Base-by-base conservation (phyloP, 2,797 vertebrate genomes). In the Diplodus sargus region DNA sequence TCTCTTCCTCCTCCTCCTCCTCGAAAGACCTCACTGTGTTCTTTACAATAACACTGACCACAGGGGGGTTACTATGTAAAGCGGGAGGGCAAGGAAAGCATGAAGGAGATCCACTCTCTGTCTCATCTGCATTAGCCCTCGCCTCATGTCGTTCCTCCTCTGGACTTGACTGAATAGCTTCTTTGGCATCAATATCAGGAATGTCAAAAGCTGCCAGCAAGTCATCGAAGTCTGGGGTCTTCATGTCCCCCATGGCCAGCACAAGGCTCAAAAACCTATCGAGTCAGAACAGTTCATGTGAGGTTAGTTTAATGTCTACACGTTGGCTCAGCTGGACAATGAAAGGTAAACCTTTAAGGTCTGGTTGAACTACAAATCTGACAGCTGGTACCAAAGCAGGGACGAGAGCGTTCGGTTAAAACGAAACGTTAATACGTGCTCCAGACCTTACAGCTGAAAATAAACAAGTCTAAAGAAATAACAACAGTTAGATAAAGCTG, bases 201-300 rank as follows among this genome's bases (percentile, higher is more conserved):
- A 99, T 99, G 88, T 99, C 98, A 34, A 99, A 99, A 1, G 98
- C 98, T 56, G 98, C 98, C 90, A 99, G 88, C 4, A 99, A 95
- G 92, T 99, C 98, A 11, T 99, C 98, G 3, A 99, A 99, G 86
- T 99, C 98, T 14, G 98, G 98, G n/a, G 98, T 99, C 86, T 99
- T 99, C 98, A 99, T 99, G 94, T 99, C 98, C 89, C 97, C 98
- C 98, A 99, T 99, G 82, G 92, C 92, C 93, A 86, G 87, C 85
- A 67, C 80, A 74, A 76, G 80, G 70, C 85, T 85, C 52, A 76
- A 89, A 34, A 90, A 91, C 93, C 96, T 96, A 78, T 23, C 0
- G 0, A 25, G 39, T 82, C 39, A 58, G 5, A 30, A 30, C 22
- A 68, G 15, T 0, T 22, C 10, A 61, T 48, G 16, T 2, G 54